Base-by-base conservation (phyloP, 2,797 vertebrate species). In the Leontocebus nigricollis region DNA sequence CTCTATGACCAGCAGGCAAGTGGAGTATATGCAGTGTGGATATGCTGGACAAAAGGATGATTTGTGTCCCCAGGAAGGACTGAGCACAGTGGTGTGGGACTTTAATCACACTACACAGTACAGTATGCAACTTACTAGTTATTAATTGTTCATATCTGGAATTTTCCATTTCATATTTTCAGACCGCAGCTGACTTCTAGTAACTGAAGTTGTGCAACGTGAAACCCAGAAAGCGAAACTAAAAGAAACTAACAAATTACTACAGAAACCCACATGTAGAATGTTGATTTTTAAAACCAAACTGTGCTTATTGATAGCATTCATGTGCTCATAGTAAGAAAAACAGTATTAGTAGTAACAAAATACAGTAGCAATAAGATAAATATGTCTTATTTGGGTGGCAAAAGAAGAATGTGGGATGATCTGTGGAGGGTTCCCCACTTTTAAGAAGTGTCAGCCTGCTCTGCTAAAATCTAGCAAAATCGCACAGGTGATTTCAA, bases 211-310 rank as follows among this genome's bases (percentile, higher is more conserved):
- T 50, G 48, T 13, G 33, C 3, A 52, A 79, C 13, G 48, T 50
- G 48, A 52, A 52, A 79, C 48, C 33, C 22, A 3, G 48, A 52
- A 52, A n/a, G 46, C 1, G 33, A 52, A n/a, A 79, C 76, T 70
- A 80, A 88, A 79, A 94, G 64, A 94, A 90, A 82, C 20, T 90
- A 94, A 93, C 19, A 86, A 73, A 73, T 82, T 80, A 64, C 20
- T 57, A 80, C 48, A 92, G 81, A 96, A 95, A 95, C 11, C 10
- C 76, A 75, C 5, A 93, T 55, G 52, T 13, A 94, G 26, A 90
- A 76, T 52, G 59, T n/a, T 77, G n/a, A 75, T 82, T 95, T 93
- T 75, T 86, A 89, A 95, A 92, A 79, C 24, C 15, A 82, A 80
- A 90, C 50, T 94, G 22, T 33, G 48, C 41, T 84, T 93, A 44